Percentiles rank a stretch among this genome's conserved stretches.
Evolutionary conservation across 1,140 invertebrate species (phyloP).

Genomic region (Heliconius hermathena): DNA sequence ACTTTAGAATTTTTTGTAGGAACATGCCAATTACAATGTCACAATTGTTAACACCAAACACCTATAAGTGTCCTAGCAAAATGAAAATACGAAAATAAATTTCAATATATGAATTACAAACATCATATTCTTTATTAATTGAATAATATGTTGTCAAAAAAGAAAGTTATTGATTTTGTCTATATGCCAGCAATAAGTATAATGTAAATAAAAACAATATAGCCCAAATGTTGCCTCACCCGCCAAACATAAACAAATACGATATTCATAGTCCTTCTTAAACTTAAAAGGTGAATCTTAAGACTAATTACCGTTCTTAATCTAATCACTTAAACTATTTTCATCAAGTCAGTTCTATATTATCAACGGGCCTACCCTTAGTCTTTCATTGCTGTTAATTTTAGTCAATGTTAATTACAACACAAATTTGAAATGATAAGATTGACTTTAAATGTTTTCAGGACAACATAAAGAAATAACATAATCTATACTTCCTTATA

Average conservation of each 20-base stretch:
- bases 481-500: background rate
- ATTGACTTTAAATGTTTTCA: background rate
- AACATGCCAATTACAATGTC: constrained; percentile 53
- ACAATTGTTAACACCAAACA: constrained; percentile 19
- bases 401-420: background rate
- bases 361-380: constrained; percentile 43
- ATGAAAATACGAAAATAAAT: background rate
- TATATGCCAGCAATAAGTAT: background rate
- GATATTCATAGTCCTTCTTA: constrained; percentile 35
- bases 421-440: background rate
- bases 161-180: background rate
- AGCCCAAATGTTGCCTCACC: constrained; percentile 11
- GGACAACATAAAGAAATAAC: background rate
- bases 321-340: constrained; percentile 60
- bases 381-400: constrained; percentile 33
- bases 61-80: constrained; percentile 16
- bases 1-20: constrained; percentile 53
- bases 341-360: constrained; percentile 71
- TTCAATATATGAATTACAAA: background rate
- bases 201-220: background rate
- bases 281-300: constrained; percentile 38
- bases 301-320: constrained; percentile 51
- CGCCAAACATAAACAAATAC: constrained; percentile 20
- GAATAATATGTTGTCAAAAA: background rate
- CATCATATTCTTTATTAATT: background rate